phyloP scores from a whole-genome alignment of 1,140 invertebrate genomes.

The Conus ventricosus region DNA sequence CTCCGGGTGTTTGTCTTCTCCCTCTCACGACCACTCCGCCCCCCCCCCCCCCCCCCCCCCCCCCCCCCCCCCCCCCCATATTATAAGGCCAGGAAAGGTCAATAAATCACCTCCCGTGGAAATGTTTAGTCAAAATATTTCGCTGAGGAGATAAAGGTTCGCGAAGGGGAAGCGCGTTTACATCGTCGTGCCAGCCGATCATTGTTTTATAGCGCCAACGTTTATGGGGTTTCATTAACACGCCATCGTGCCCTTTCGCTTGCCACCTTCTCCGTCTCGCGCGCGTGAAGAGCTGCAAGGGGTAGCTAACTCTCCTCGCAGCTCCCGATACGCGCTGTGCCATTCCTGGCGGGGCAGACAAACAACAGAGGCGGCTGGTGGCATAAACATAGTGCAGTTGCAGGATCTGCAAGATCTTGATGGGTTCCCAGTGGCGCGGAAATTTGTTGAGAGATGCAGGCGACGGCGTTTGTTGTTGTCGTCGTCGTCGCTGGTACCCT shows the following conservation, averaged over 20 bases:
- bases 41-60: background rate
- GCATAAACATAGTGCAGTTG: constrained; percentile 23
- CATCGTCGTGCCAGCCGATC: background rate
- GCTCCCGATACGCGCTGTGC: background rate
- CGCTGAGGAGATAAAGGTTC: constrained; percentile 15
- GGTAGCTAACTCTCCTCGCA: constrained; percentile 11
- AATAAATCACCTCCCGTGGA: constrained; percentile 11
- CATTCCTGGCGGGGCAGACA: constrained; percentile 24
- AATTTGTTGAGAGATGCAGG: background rate
- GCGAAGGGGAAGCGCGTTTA: background rate
- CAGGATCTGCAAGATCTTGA: background rate
- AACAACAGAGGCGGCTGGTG: background rate
- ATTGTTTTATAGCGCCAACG: constrained; percentile 21
- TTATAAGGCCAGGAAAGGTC: background rate
- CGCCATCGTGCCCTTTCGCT: constrained; percentile 15
- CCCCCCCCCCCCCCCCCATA: background rate
- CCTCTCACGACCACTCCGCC: background rate
- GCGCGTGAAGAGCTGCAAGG: background rate
- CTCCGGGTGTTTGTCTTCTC: background rate
- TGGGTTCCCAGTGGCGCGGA: background rate
- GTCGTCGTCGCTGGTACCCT: background rate
- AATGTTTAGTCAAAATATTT: constrained; percentile 32
- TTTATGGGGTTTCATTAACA: constrained; percentile 24
- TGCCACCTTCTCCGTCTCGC: background rate
- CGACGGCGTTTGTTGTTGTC: constrained; percentile 7